A percentile compares a stretch with the other conserved stretches of the same genome.
phyloP scores from a whole-genome alignment of 2,113 vertebrate species.

The Erythrocebus patas region DNA sequence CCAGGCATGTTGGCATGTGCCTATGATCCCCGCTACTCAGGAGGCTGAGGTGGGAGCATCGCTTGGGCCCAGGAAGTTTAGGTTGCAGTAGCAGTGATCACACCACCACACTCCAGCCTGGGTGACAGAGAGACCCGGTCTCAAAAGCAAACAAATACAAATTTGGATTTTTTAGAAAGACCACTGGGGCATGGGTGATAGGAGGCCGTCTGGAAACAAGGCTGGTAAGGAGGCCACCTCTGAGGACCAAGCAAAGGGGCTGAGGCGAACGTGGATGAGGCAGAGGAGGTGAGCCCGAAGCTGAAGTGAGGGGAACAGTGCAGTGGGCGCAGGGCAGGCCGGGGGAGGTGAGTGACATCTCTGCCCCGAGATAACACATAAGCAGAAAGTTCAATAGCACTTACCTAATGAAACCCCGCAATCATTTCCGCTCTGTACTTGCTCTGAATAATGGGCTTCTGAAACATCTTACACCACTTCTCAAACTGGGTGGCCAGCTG shows the following conservation, averaged over 20 bases:
- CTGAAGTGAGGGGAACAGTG: neutral
- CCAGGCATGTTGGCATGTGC: too few species aligned
- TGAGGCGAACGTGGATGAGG: neutral
- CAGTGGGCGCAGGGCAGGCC: accelerated
- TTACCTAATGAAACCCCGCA: slow-evolving; percentile 90
- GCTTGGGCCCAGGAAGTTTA: too few species aligned
- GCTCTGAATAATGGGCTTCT: slow-evolving; percentile 97
- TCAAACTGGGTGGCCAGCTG: slow-evolving; percentile 93
- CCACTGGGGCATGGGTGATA: accelerated
- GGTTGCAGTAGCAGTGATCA: too few species aligned
- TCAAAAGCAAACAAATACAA: too few species aligned
- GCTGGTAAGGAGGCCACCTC: neutral
- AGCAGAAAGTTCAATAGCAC: neutral
- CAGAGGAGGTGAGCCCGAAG: neutral
- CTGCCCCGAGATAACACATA: too few species aligned
- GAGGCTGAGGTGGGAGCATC: too few species aligned
- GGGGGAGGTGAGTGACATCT: neutral
- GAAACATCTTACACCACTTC: slow-evolving; percentile 89
- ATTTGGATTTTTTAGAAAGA: neutral
- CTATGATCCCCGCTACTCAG: too few species aligned
- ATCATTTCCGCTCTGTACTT: slow-evolving; percentile 94
- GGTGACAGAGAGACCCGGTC: too few species aligned
- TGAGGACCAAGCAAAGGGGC: neutral
- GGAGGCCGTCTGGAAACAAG: neutral
- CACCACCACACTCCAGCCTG: too few species aligned